Conservation (phyloP, 2,888 invertebrate genomes). For the Erynnis tages region DNA sequence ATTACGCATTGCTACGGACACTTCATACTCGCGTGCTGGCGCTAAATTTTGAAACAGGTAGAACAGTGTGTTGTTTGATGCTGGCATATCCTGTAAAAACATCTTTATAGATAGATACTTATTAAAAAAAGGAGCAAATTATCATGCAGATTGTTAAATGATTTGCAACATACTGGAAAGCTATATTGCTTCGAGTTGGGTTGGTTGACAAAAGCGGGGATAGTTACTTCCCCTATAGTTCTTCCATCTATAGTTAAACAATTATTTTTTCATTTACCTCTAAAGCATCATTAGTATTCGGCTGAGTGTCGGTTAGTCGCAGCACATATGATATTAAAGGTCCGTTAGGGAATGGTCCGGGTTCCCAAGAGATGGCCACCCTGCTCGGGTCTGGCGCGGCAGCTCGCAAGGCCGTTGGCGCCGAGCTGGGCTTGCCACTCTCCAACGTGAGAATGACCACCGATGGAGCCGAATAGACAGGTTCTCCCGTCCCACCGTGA, state of each 20-base stretch:
- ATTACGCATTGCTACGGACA: constrained; percentile 91
- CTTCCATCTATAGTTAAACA: no score
- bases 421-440: constrained; percentile 87
- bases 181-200: no score
- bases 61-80: constrained; percentile 84
- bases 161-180: no score
- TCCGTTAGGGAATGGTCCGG: constrained; percentile 93
- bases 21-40: constrained; percentile 87
- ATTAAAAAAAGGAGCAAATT: no score
- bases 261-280: no score
- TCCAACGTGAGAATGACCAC: constrained; percentile 88
- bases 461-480: constrained; percentile 88
- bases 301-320: constrained; percentile 82
- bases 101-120: no score
- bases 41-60: constrained; percentile 89
- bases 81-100: constrained; percentile 85
- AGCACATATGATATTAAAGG: constrained; percentile 93
- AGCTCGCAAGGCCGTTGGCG: constrained; percentile 87
- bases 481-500: constrained; percentile 84
- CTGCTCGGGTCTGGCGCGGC: constrained; percentile 90
- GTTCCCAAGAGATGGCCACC: constrained; percentile 93
- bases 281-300: constrained; percentile 82
- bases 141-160: no score
- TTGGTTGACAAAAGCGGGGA: no score
- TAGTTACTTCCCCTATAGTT: no score